These are phyloP conservation scores for Urocyon cinereoargenteus DNA, from an alignment of 2,797 vertebrate genomes.

Conservation along the genomic window DNA sequence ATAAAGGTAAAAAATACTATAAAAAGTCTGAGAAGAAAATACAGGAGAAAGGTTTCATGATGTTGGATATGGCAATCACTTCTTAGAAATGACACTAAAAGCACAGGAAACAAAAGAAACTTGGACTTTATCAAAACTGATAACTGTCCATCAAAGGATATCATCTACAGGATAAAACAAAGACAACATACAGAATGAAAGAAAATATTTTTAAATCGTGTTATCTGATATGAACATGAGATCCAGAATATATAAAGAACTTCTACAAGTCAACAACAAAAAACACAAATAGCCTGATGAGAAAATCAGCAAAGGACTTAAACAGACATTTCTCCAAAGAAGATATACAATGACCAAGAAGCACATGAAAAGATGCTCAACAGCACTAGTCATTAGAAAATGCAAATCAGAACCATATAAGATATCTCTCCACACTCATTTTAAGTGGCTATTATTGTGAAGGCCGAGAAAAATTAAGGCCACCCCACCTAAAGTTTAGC, in stretches of 20 bases:
- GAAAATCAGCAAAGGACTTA: neutral
- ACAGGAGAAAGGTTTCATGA: neutral
- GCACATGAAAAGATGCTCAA: neutral
- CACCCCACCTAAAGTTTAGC: too few species aligned
- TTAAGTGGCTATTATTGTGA: neutral
- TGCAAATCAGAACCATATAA: neutral
- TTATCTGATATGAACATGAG: neutral
- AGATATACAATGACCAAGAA: neutral
- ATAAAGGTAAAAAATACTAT: neutral
- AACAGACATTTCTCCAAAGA: neutral
- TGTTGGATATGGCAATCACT: neutral
- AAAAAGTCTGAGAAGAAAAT: neutral
- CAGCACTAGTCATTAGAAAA: neutral
- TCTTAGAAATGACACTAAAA: neutral
- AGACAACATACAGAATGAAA: neutral
- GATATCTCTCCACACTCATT: neutral
- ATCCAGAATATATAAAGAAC: neutral
- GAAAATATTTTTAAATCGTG: neutral
- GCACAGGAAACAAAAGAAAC: neutral
- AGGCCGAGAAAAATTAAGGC: too few species aligned
- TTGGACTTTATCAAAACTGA: neutral
- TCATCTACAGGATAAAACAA: neutral
- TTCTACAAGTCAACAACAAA: neutral
- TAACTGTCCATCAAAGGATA: neutral
- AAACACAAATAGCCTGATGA: neutral